Conservation (phyloP, 2,797 vertebrate genomes). For the Decapterus maruadsi region DNA sequence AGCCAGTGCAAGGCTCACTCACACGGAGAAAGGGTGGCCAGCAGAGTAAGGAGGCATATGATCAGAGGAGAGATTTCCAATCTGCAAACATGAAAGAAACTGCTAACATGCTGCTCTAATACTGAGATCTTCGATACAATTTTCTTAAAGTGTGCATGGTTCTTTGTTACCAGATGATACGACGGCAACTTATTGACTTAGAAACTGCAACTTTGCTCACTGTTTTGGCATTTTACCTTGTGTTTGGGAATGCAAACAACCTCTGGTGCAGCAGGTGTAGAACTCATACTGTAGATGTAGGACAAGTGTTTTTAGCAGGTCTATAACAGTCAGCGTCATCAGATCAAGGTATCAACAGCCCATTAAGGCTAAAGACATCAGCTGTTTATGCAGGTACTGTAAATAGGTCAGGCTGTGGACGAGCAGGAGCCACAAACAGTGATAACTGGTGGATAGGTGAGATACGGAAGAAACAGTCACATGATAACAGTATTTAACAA, state of each 20-base stretch:
- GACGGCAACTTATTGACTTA: background rate
- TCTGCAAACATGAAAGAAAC: conserved; percentile 7
- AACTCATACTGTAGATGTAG: too few relatives aligned
- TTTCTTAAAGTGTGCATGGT: background rate
- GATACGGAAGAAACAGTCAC: background rate
- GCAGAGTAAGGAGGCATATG: conserved; percentile 11
- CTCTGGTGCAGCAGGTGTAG: too few relatives aligned
- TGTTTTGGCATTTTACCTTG: too few relatives aligned
- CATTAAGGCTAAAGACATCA: background rate
- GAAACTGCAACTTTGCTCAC: background rate
- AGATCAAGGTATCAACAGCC: background rate
- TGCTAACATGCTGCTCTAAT: background rate
- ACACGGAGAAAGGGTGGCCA: conserved; percentile 10
- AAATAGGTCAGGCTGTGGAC: background rate
- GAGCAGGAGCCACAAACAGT: background rate
- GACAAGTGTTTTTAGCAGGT: too few relatives aligned
- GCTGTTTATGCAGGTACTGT: background rate
- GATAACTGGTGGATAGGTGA: background rate
- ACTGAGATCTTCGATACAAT: background rate
- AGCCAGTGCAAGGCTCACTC: background rate
- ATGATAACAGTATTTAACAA: background rate
- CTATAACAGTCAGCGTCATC: too few relatives aligned
- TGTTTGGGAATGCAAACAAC: too few relatives aligned
- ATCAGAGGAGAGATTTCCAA: background rate
- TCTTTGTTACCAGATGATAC: background rate